A percentile compares a stretch with the other conserved stretches of the same genome.
Evolutionary conservation across 2,113 vertebrate genomes (phyloP).

Genomic region (Phalacrocorax aristotelis): DNA sequence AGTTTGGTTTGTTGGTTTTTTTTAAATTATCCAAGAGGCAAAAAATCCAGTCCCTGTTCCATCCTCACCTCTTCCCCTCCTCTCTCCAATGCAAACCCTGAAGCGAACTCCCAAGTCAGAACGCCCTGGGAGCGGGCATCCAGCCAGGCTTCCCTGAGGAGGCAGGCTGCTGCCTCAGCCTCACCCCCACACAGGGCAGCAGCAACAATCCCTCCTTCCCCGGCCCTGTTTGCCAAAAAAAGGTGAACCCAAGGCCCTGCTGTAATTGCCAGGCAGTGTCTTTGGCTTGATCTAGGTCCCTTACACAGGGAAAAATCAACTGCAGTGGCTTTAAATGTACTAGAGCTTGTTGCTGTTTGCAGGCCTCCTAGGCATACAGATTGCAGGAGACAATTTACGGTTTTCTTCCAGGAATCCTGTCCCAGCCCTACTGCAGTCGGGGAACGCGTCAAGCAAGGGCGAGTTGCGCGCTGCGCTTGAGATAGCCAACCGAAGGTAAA

Average conservation of each 20-base stretch:
- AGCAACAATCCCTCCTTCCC: not conserved
- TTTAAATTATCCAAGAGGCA: not conserved
- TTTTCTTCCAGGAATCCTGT: not conserved
- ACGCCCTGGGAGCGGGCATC: not conserved
- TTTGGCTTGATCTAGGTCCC: not conserved
- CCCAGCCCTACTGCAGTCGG: not conserved
- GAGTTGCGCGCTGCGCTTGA: accelerated
- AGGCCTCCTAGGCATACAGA: not conserved
- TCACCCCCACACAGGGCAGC: not conserved
- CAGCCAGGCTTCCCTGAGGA: not conserved
- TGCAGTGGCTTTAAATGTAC: not conserved
- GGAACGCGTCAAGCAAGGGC: not conserved
- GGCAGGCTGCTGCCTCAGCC: not conserved
- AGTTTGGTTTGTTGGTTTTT: not conserved
- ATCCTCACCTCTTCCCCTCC: not conserved
- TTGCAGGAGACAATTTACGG: not conserved
- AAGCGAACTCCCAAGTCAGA: not conserved
- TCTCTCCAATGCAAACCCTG: not conserved
- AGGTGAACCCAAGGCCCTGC: not conserved
- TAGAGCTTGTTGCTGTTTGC: not conserved
- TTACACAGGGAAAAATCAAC: not conserved
- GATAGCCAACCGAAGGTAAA: not conserved
- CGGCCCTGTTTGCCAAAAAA: not conserved
- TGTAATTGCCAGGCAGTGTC: not conserved
- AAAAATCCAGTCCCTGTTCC: not conserved